Conservation (phyloP, 2,797 vertebrate species). For the Psittacula echo region DNA sequence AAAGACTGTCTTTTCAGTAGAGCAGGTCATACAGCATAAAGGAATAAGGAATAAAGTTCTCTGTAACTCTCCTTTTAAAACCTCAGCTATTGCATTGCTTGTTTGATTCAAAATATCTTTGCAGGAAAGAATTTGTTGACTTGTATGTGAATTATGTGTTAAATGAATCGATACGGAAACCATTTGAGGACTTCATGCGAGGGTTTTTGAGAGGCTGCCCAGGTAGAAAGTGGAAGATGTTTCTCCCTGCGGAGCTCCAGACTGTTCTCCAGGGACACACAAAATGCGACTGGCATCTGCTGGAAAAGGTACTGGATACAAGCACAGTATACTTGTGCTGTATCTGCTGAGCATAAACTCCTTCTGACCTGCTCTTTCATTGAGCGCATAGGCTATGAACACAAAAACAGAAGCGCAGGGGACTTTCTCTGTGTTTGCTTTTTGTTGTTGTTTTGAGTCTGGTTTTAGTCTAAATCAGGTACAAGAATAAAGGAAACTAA, state of each 20-base stretch:
- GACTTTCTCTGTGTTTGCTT: neutral
- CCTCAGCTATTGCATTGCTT: neutral
- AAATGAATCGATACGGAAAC: conserved; percentile 60
- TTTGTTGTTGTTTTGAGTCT: neutral
- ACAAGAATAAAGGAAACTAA: neutral
- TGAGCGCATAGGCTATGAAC: neutral
- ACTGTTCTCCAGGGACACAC: conserved; percentile 56
- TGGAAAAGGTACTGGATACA: conserved; percentile 70
- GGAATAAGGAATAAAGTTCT: neutral
- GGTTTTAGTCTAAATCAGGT: neutral
- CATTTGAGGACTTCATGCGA: conserved; percentile 62
- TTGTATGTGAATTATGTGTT: conserved; percentile 73
- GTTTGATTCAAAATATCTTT: neutral
- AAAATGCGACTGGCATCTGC: conserved; percentile 64
- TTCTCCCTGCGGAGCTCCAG: conserved; percentile 72
- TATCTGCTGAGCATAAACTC: neutral
- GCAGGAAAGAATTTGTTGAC: conserved; percentile 77
- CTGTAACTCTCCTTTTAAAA: neutral
- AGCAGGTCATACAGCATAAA: neutral
- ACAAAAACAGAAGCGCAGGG: neutral
- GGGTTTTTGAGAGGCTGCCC: conserved; percentile 73
- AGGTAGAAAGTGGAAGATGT: conserved; percentile 54
- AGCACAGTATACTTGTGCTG: neutral
- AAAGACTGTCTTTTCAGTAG: neutral
- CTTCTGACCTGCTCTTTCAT: neutral